Evolutionary conservation across 92 coral and sea anemone genomes (phyloP).

Genomic region (Blastomussa wellsi): DNA sequence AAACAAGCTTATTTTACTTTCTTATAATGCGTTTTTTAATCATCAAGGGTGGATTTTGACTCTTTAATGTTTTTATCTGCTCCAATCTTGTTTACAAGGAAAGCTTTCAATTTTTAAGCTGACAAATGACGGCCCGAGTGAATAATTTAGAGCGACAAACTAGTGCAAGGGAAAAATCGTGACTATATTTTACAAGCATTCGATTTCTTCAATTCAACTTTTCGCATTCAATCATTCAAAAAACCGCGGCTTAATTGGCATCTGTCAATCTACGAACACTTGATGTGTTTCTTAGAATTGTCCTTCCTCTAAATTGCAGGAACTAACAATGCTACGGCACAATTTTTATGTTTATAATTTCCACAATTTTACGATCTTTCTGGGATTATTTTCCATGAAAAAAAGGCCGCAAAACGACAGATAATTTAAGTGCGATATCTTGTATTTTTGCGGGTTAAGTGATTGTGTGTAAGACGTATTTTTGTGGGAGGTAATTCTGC

Average conservation of each 20-base stretch:
- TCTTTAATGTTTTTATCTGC: not conserved
- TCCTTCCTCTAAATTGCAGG: slow-evolving; percentile 1
- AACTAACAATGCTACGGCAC: not conserved
- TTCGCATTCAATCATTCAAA: slow-evolving; percentile 2
- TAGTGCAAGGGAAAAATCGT: not conserved
- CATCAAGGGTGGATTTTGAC: not conserved
- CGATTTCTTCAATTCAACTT: slow-evolving; percentile 6
- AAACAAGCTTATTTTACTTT: not conserved
- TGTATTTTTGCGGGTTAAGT: slow-evolving; percentile 9
- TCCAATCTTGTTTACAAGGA: not conserved
- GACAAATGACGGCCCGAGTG: not conserved
- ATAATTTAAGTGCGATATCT: slow-evolving; percentile 26
- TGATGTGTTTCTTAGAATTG: slow-evolving; percentile 14
- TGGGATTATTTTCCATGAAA: not conserved
- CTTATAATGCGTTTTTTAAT: not conserved
- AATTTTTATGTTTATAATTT: not conserved
- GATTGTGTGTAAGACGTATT: not conserved
- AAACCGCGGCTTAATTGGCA: slow-evolving; percentile 6
- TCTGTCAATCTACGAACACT: not conserved
- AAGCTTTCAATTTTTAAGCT: not conserved
- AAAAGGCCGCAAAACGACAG: not conserved
- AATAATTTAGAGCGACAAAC: not conserved
- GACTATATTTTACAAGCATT: not conserved
- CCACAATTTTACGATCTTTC: not conserved
- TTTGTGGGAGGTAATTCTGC: not conserved